These are phyloP conservation scores for Sarcophaga peregrina DNA, from an alignment of 1,140 invertebrate genomes.

Conservation along the genomic window DNA sequence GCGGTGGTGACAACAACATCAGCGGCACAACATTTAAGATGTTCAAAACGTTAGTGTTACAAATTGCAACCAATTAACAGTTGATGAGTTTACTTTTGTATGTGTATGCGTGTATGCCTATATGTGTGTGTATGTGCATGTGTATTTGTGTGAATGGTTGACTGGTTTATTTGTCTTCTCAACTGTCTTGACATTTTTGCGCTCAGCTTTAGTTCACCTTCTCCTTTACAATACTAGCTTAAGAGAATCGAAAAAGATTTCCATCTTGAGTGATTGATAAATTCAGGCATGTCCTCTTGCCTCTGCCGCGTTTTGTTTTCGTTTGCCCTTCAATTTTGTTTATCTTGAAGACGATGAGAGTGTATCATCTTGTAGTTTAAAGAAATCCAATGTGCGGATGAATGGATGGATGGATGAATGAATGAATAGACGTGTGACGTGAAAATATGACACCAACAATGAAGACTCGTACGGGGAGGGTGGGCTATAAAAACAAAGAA, in stretches of 20 bases:
- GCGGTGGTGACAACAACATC: not conserved
- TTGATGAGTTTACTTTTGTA: constrained; percentile 19
- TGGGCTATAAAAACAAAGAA: not conserved
- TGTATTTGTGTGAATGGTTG: too few relatives aligned
- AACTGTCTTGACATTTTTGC: not conserved
- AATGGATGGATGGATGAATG: not conserved
- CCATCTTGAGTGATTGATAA: constrained; percentile 18
- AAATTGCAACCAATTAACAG: constrained; percentile 19
- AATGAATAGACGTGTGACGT: not conserved
- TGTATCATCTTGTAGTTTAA: too few relatives aligned
- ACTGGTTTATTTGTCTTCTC: too few relatives aligned
- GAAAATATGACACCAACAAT: not conserved
- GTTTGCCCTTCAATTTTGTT: not conserved
- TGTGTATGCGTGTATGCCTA: not conserved
- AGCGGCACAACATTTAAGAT: not conserved
- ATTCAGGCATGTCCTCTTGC: not conserved
- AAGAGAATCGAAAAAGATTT: not conserved
- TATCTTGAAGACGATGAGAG: not conserved
- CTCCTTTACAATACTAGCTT: not conserved
- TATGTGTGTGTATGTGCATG: not conserved
- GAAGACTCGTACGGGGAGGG: not conserved
- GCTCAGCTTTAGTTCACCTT: too few relatives aligned
- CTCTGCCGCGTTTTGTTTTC: not conserved
- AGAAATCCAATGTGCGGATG: too few relatives aligned
- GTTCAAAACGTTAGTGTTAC: constrained; percentile 12